Evolutionary conservation across 2,797 vertebrate genomes (phyloP), one percentile per base, ranked within the genome.

Genomic region (Enteromius mattozi): DNA sequence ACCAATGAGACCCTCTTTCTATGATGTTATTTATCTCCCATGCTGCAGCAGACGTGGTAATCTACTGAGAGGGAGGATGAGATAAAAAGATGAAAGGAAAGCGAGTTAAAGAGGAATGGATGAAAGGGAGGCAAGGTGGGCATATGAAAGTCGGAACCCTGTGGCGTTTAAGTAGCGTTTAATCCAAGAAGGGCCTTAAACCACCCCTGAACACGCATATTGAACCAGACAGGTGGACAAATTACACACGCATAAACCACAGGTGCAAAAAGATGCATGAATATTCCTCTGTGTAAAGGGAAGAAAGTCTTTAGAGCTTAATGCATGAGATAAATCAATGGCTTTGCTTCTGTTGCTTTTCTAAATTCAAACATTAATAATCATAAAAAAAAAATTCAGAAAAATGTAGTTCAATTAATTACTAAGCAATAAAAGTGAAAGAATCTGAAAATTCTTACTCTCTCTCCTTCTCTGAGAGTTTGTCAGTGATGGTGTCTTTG

Each of bases 401-500:
- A 51, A 45, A 45, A 33, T 45, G 2, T 13, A 19, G 19, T 54
- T 16, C 1, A 80, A 24, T 13, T 40, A 45, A 71, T n/a, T 14
- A 42, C 24, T 17, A n/a, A 68, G 35, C 14, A 68, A 76, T n/a
- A 68, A 27, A 56, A 40, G 0, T 27, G 3, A 51, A 65, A 27
- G 27, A 54, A 80, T 35, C 1, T 3, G 5, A 81, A 63, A 69
- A 59, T 61, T 63, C 42, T 99, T 94, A 99, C 98, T 99, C 98
- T 96, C 98, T 89, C 89, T 99, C 98, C 90, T 98, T 99, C 92
- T 99, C 98, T 0, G 95, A 96, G 88, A 99, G 96, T 90, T 98
- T 96, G 95, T 99, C 98, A 1, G 97, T 99, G 94, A 99, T 99
- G 80, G 98, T 98, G 91, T 99, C 98, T 92, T 97, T 98, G 93